Conservation (phyloP, 2,888 invertebrate genomes). For the Hypercompe scribonia region DNA sequence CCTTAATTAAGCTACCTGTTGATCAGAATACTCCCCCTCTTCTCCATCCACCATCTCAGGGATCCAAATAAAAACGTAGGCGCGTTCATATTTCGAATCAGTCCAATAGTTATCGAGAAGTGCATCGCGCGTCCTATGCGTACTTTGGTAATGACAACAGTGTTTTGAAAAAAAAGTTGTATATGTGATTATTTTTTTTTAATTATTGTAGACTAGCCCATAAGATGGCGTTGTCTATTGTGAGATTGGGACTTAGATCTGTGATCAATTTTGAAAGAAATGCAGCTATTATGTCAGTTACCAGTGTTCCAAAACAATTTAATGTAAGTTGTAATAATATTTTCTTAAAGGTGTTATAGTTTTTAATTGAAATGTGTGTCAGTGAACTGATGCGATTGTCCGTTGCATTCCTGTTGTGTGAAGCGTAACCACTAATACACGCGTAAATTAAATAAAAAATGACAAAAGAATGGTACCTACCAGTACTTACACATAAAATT, state of each 20-base stretch:
- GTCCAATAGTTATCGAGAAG: constrained; percentile 53
- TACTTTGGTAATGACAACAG: constrained; percentile 21
- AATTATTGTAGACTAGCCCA: constrained; percentile 48
- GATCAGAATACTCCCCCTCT: constrained; percentile 54
- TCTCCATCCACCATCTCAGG: constrained; percentile 41
- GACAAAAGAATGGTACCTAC: not conserved
- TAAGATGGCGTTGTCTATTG: constrained; percentile 81
- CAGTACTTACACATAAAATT: not conserved
- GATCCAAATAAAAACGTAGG: constrained; percentile 72
- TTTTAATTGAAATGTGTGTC: constrained; percentile 22
- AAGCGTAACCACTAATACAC: constrained; percentile 30
- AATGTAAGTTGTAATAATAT: constrained; percentile 65
- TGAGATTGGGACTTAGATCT: constrained; percentile 75
- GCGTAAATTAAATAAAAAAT: not conserved
- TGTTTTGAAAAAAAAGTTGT: constrained; percentile 29
- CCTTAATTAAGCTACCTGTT: constrained; percentile 52
- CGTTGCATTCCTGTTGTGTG: constrained; percentile 33
- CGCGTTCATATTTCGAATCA: constrained; percentile 67
- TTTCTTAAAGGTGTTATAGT: constrained; percentile 7
- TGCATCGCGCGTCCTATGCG: constrained; percentile 45
- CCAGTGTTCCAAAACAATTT: constrained; percentile 69
- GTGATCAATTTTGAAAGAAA: constrained; percentile 73
- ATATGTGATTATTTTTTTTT: constrained; percentile 17
- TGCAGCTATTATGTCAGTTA: constrained; percentile 66
- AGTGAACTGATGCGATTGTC: constrained; percentile 29